A percentile compares a stretch with the other conserved stretches of the same genome.
These are phyloP conservation scores for Muraenolepis orangiensis DNA, from an alignment of 2,797 vertebrate genomes.

Conservation along the genomic window DNA sequence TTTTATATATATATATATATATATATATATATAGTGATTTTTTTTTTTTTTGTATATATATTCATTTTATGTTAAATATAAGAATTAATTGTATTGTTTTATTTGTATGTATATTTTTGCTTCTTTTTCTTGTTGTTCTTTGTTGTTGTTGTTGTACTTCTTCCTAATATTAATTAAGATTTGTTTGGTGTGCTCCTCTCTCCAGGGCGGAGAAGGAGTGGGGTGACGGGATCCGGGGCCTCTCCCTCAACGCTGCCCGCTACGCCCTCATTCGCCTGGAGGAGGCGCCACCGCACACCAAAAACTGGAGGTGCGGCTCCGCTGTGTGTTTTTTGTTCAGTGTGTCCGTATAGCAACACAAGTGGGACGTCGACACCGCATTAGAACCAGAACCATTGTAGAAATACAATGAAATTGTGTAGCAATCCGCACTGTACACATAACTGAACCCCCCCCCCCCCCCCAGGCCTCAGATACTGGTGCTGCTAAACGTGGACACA, in stretches of 20 bases:
- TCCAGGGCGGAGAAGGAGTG: constrained; percentile 94
- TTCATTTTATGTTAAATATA: too few species aligned
- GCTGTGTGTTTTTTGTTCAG: neutral
- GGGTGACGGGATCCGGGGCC: constrained; percentile 91
- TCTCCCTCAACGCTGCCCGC: constrained; percentile 91
- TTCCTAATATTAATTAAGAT: too few species aligned
- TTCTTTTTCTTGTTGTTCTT: neutral
- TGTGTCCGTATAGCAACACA: too few species aligned
- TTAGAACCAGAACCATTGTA: too few species aligned
- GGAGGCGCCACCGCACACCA: constrained; percentile 90
- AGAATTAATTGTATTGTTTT: too few species aligned
- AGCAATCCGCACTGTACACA: too few species aligned
- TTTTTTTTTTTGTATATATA: too few species aligned
- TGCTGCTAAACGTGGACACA: constrained; percentile 83
- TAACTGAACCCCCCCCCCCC: neutral
- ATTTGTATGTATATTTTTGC: neutral
- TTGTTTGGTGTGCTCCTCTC: too few species aligned
- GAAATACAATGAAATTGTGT: too few species aligned
- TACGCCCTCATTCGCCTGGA: constrained; percentile 91
- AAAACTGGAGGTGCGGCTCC: constrained; percentile 90
- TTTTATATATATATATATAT: too few species aligned
- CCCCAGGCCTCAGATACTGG: constrained; percentile 86
- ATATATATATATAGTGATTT: too few species aligned
- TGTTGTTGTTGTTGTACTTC: neutral
- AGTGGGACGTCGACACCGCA: too few species aligned